Base-by-base conservation (phyloP, 2,113 vertebrate species). In the Leptocoma aspasia region DNA sequence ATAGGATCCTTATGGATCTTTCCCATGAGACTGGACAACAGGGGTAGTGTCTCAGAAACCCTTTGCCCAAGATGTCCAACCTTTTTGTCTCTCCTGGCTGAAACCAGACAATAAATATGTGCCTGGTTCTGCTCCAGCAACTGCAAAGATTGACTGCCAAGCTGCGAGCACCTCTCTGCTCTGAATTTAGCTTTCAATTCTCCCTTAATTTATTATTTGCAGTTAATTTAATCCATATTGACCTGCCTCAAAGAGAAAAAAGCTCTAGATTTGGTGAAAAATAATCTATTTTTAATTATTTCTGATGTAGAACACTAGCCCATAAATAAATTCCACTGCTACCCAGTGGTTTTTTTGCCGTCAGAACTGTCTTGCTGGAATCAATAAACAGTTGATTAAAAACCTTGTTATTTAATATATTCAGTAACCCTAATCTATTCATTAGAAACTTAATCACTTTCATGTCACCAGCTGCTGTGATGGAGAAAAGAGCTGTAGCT, bases 391-490 rank as follows among this genome's bases (percentile, higher is more conserved):
- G 94, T 97, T 98, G 97, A 97, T 98, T 96, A 97, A 98, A 98
- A 97, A 87, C 93, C 95, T 97, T 97, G 96, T 98, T 98, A 97
- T 97, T 97, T 97, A 98, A 98, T 98, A 96, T 95, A 96, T 95
- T 97, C 96, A 95, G 94, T 97, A 97, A 97, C 93, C 93, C 89
- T 97, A 97, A 97, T 97, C 97, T 94, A 96, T 97, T 96, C 97
- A 97, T 98, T 95, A 98, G 98, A 97, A 98, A 98, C 95, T 84
- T 97, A 98, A 98, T 97, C 97, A 97, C 97, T 97, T 98, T 98
- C 96, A 97, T 97, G 97, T 98, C 97, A 97, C 97, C 97, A 96
- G 97, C 97, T 98, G 96, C 94, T 85, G 93, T 96, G 93, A 94
- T 85, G 95, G 96, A 97, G 95, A 97, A 96, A 97, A 97, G 97